A percentile compares a stretch with the other conserved stretches of the same genome.
These are phyloP conservation scores for Agrotis puta DNA, from an alignment of 2,888 invertebrate species.

Conservation along the genomic window DNA sequence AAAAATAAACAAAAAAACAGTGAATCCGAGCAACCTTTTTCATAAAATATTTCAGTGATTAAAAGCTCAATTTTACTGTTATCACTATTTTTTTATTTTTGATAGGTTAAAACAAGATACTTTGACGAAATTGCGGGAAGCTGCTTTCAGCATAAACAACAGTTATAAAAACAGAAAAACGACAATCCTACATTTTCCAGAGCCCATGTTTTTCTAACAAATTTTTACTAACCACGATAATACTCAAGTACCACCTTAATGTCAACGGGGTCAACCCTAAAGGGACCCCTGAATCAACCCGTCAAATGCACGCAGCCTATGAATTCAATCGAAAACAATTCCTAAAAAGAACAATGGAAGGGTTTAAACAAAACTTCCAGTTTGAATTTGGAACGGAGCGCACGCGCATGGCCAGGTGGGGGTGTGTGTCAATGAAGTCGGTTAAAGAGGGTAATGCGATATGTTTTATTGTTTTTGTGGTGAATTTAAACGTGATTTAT, in stretches of 20 bases:
- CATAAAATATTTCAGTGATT: too few relatives aligned
- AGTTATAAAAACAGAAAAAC: too few relatives aligned
- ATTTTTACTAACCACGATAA: not conserved
- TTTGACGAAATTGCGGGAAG: too few relatives aligned
- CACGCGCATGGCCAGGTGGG: conserved; percentile 71
- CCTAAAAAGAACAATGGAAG: conserved; percentile 71
- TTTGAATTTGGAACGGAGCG: conserved; percentile 68
- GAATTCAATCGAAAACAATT: conserved; percentile 72
- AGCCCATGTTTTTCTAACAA: conserved; percentile 1
- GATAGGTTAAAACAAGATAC: too few relatives aligned
- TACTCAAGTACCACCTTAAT: conserved; percentile 4
- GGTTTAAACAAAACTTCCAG: conserved; percentile 68
- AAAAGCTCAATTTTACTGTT: too few relatives aligned
- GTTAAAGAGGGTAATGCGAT: conserved; percentile 62
- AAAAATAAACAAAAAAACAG: too few relatives aligned
- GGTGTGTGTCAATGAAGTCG: conserved; percentile 61
- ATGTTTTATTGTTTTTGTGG: conserved; percentile 61
- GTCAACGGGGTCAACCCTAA: conserved; percentile 56
- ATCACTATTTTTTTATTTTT: too few relatives aligned
- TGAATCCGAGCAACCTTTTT: not conserved
- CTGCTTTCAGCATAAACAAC: too few relatives aligned
- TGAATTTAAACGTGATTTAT: conserved; percentile 55
- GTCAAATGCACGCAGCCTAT: conserved; percentile 70
- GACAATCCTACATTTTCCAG: not conserved
- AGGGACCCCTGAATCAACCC: conserved; percentile 67